A percentile compares a stretch with the other conserved stretches of the same genome.
Evolutionary conservation across 2,888 invertebrate genomes (phyloP).

Genomic region (Drepana falcataria): DNA sequence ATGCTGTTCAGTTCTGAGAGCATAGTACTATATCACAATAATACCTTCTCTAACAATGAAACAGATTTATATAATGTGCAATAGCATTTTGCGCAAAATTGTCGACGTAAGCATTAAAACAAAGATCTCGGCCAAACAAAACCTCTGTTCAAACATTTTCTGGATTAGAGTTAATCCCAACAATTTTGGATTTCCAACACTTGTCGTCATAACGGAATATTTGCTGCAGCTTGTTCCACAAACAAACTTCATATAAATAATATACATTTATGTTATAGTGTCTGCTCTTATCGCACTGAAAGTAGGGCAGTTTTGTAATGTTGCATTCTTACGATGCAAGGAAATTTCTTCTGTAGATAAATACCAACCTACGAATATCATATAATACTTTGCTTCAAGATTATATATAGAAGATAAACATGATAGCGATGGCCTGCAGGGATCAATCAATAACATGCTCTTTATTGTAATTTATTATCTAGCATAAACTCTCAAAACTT

Average conservation of each 20-base stretch:
- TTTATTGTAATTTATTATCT: too few species aligned
- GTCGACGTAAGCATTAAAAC: background rate
- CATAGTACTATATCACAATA: too few species aligned
- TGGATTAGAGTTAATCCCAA: background rate
- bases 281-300: background rate
- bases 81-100: background rate
- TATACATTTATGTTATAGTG: background rate
- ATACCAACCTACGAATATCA: background rate
- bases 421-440: too few species aligned
- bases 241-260: background rate
- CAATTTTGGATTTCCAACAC: background rate
- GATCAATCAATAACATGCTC: too few species aligned
- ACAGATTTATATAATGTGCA: background rate
- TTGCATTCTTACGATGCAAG: background rate
- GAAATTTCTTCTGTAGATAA: background rate
- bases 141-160: constrained; percentile 13
- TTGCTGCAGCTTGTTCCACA: background rate
- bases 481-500: too few species aligned
- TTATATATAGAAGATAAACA: too few species aligned
- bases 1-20: too few species aligned
- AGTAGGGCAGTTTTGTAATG: background rate
- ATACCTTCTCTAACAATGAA: background rate
- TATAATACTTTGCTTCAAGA: too few species aligned
- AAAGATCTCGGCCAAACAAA: constrained; percentile 1
- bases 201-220: background rate